Evolutionary conservation across 1,140 invertebrate species (phyloP).

Genomic region (Drosophila mayri): DNA sequence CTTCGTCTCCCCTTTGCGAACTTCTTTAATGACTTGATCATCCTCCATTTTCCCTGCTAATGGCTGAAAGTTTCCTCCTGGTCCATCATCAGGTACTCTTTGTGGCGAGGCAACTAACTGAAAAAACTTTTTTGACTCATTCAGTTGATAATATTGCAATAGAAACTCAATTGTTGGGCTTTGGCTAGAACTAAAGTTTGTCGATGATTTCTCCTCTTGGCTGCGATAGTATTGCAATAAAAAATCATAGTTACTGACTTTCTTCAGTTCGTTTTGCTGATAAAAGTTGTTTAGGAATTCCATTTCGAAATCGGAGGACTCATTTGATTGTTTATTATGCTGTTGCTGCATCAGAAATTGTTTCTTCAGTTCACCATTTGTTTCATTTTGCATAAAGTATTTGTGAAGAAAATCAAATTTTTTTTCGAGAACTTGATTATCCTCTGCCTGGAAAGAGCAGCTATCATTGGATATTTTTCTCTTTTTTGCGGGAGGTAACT

Average conservation of each 20-base stretch:
- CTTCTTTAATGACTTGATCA: slow-evolving; percentile 30
- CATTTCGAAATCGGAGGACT: slow-evolving; percentile 55
- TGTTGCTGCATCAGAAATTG: slow-evolving; percentile 68
- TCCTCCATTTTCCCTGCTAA: slow-evolving; percentile 53
- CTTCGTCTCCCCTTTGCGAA: neutral
- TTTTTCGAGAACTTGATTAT: slow-evolving; percentile 53
- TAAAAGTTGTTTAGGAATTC: slow-evolving; percentile 79
- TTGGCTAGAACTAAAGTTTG: slow-evolving; percentile 61
- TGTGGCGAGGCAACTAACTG: slow-evolving; percentile 84
- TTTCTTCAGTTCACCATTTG: slow-evolving; percentile 65
- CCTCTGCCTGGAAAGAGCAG: slow-evolving; percentile 65
- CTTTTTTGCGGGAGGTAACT: slow-evolving; percentile 65
- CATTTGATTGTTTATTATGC: slow-evolving; percentile 29
- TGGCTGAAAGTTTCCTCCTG: slow-evolving; percentile 27
- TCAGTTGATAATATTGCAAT: slow-evolving; percentile 81
- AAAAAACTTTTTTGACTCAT: slow-evolving; percentile 85
- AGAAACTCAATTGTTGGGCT: slow-evolving; percentile 80
- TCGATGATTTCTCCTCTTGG: slow-evolving; percentile 43
- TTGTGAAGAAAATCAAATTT: slow-evolving; percentile 76
- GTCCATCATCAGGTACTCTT: slow-evolving; percentile 76
- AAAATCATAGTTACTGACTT: slow-evolving; percentile 77
- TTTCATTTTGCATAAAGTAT: slow-evolving; percentile 78
- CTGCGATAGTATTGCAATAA: slow-evolving; percentile 77
- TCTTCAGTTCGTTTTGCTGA: slow-evolving; percentile 78
- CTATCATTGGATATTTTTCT: slow-evolving; percentile 73